Conservation (phyloP, 2,888 invertebrate species). For the Amphipoea lucens region DNA sequence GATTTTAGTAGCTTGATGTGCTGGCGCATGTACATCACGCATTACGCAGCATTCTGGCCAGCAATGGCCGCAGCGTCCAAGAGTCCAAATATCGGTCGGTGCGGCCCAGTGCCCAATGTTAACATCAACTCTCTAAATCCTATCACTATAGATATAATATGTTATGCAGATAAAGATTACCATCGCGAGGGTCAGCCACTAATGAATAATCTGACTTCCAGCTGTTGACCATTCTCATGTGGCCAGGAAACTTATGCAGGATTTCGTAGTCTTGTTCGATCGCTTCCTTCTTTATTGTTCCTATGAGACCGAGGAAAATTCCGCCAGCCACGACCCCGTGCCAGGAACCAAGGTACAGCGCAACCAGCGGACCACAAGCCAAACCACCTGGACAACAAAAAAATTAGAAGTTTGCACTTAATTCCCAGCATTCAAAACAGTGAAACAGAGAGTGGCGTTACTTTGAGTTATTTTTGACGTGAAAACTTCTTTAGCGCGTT, state of each 20-base stretch:
- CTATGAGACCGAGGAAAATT: constrained; percentile 74
- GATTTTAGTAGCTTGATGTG: too few relatives aligned
- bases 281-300: constrained; percentile 78
- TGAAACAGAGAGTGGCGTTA: too few relatives aligned
- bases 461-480: too few relatives aligned
- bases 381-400: constrained; percentile 76
- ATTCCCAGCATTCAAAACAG: not conserved
- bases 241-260: constrained; percentile 64
- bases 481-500: too few relatives aligned
- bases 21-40: not conserved
- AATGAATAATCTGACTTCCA: constrained; percentile 77
- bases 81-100: not conserved
- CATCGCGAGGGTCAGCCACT: constrained; percentile 75
- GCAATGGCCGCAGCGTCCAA: not conserved
- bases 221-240: constrained; percentile 69
- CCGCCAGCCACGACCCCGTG: constrained; percentile 80
- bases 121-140: not conserved
- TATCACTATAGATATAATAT: not conserved
- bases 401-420: not conserved
- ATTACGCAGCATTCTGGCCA: not conserved
- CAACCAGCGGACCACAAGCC: constrained; percentile 81
- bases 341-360: constrained; percentile 75
- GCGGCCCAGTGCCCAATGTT: not conserved
- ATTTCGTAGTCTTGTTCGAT: constrained; percentile 68
- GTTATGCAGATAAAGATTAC: constrained; percentile 61